Conservation (phyloP, 1,140 invertebrate species). For the Caenorhabditis inopinata region DNA sequence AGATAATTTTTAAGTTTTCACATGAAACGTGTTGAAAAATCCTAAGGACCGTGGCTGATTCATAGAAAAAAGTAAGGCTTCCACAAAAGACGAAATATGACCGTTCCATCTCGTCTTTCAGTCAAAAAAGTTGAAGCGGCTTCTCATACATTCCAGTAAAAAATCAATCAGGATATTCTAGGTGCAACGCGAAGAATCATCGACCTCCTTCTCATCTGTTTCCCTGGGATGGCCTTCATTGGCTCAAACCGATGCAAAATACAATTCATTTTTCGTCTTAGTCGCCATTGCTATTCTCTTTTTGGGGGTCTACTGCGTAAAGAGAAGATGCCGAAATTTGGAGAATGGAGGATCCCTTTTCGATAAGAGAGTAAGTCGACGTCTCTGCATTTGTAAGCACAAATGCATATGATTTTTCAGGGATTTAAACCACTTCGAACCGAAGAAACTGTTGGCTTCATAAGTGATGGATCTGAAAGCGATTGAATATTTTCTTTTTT, state of each 20-base stretch:
- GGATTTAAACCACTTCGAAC: constrained; percentile 62
- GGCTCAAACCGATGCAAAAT: neutral
- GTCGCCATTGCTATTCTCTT: neutral
- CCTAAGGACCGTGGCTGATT: too few species aligned
- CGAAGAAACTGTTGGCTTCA: constrained; percentile 43
- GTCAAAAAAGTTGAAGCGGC: too few species aligned
- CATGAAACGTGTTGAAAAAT: too few species aligned
- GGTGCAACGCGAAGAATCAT: neutral
- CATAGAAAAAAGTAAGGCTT: too few species aligned
- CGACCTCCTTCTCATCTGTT: neutral
- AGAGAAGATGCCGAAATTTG: constrained; percentile 6
- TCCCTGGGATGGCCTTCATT: neutral
- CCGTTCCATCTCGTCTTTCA: too few species aligned
- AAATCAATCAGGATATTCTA: neutral
- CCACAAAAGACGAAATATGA: too few species aligned
- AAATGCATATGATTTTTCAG: constrained; percentile 47
- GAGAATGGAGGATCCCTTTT: neutral
- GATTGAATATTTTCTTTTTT: constrained; percentile 19
- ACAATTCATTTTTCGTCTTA: constrained; percentile 9
- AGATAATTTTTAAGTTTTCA: too few species aligned
- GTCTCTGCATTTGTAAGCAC: too few species aligned
- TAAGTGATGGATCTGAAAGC: constrained; percentile 49
- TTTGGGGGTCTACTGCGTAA: constrained; percentile 3
- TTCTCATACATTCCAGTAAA: too few species aligned
- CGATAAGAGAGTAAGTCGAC: constrained; percentile 38